These are phyloP conservation scores for Sinelater perroti DNA, from an alignment of 2,888 invertebrate genomes.

Conservation along the genomic window DNA sequence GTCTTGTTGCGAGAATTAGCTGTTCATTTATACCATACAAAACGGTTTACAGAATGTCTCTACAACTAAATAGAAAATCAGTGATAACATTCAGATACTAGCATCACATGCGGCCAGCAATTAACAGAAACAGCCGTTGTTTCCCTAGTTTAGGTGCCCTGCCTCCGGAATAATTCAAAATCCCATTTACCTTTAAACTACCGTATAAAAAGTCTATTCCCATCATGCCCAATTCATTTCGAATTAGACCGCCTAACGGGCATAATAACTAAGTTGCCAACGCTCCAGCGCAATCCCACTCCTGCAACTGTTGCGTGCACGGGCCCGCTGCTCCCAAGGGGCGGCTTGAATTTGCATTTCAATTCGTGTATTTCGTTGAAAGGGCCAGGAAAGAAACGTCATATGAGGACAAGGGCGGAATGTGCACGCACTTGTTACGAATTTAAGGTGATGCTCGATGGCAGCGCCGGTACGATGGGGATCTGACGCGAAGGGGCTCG, in stretches of 20 bases:
- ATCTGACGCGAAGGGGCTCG: too few species aligned
- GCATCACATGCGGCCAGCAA: too few species aligned
- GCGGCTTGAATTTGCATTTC: conserved; percentile 13
- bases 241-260: conserved; percentile 9
- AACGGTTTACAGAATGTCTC: too few species aligned
- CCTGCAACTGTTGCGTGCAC: conserved; percentile 10
- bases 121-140: too few species aligned
- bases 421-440: conserved; percentile 5
- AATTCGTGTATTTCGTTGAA: conserved; percentile 10
- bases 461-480: too few species aligned
- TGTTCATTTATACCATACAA: too few species aligned
- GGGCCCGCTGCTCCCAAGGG: conserved; percentile 1
- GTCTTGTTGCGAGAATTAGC: too few species aligned
- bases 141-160: too few species aligned
- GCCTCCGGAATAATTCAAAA: too few species aligned
- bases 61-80: too few species aligned
- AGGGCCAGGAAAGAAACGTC: conserved; percentile 6
- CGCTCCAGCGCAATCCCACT: not conserved
- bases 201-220: conserved; percentile 15
- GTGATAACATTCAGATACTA: too few species aligned
- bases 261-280: not conserved
- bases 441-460: conserved; percentile 10
- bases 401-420: not conserved
- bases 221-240: conserved; percentile 14
- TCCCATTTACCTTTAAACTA: too few species aligned